phyloP scores from a whole-genome alignment of 2,888 invertebrate genomes.

The Sphaerophoria taeniata region DNA sequence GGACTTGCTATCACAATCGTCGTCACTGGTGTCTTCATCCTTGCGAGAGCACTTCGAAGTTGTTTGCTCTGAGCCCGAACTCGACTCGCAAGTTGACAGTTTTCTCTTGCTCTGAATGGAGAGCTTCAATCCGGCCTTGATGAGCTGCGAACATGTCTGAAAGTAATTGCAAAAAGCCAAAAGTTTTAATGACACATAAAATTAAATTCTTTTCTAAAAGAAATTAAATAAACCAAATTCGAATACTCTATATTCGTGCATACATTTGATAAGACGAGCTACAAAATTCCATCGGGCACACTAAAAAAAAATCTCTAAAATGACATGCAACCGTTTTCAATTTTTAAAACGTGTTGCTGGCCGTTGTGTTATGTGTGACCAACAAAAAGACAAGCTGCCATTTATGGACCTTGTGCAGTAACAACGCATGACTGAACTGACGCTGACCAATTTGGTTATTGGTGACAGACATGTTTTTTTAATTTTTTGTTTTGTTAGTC shows the following conservation, averaged over 20 bases:
- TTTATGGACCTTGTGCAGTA: conserved; percentile 69
- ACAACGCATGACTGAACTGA: conserved; percentile 67
- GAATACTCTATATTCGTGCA: conserved; percentile 8
- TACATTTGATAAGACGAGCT: conserved; percentile 30
- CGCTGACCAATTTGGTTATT: conserved; percentile 79
- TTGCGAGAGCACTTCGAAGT: conserved; percentile 82
- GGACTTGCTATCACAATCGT: conserved; percentile 85
- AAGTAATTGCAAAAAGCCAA: conserved; percentile 62
- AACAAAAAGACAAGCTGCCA: conserved; percentile 73
- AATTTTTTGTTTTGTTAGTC: conserved; percentile 45
- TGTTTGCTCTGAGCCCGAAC: conserved; percentile 83
- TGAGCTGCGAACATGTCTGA: conserved; percentile 94
- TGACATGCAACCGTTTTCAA: conserved; percentile 55
- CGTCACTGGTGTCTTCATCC: conserved; percentile 79
- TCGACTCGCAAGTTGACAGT: conserved; percentile 87
- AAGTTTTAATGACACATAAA: conserved; percentile 32
- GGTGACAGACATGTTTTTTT: conserved; percentile 80
- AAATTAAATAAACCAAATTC: conserved; percentile 23
- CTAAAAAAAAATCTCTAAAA: conserved; percentile 12
- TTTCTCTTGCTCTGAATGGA: conserved; percentile 95
- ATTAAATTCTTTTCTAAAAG: conserved; percentile 37
- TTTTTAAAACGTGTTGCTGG: conserved; percentile 58
- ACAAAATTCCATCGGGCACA: conserved; percentile 35
- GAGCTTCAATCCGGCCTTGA: conserved; percentile 95
- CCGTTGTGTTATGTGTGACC: conserved; percentile 41